Base-by-base conservation (phyloP, 2,797 vertebrate genomes). In the Sebastolobus altivelis region DNA sequence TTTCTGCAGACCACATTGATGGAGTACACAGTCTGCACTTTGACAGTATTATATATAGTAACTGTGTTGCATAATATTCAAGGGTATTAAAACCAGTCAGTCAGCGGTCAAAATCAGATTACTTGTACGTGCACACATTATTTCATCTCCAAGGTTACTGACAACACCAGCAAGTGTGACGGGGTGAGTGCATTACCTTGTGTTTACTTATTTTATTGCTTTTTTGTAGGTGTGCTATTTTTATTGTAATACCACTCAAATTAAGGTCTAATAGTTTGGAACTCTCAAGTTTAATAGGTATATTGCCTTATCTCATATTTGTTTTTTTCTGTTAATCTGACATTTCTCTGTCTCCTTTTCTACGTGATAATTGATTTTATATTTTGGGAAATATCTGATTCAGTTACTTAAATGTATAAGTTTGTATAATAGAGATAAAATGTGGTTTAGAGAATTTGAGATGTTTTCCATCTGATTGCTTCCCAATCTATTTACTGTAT, bases 121-220 rank as follows among this genome's bases (percentile, higher is more conserved):
- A 38, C 33, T 55, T 18, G 18, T 73, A 29, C 10, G 13, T 70
- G 72, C 37, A 63, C 40, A 31, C 40, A 31, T 66, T 71, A 61
- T 22, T 84, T 69, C 46, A 67, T 93, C 89, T 86, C 91, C 88
- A 85, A 14, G 90, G 92, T 85, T 86, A 94, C 92, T 27, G 52
- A 83, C 85, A 93, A 91, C 90, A 89, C 25, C 4, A 60, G 65
- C 16, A 59, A 56, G 40, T 22, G 40, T 38, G 52, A 79, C 33
- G 25, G 63, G 81, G 82, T 88, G 79, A 87, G 85, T 81, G 37
- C 18, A 55, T 29, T 27, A 52, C 20, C 6, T 25, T n/a, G 20
- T 35, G 25, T 75, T 25, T 37, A 25, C 14, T 37, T 54, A 29
- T n/a, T 56, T 14, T 27, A 40, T 49, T 61, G 12, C 4, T 37